A percentile compares a stretch with the other conserved stretches of the same genome.
These are phyloP conservation scores for Pangasius mekongensis DNA, from an alignment of 2,797 vertebrate genomes.

Conservation along the genomic window DNA sequence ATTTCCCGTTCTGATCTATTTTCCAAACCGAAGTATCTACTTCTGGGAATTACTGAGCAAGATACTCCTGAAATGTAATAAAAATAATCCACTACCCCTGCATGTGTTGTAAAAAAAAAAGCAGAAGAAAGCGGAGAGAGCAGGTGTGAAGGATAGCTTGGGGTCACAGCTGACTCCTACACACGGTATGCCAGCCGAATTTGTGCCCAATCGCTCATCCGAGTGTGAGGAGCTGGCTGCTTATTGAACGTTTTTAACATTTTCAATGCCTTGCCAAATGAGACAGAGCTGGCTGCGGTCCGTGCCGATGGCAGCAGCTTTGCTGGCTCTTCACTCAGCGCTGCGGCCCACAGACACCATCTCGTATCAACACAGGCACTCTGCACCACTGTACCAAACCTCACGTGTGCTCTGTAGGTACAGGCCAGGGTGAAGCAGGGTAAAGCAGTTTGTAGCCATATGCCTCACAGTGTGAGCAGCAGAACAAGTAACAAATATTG, in stretches of 20 bases:
- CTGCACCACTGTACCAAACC: slow-evolving; percentile 19
- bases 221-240: slow-evolving; percentile 47
- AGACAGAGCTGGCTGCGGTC: slow-evolving; percentile 48
- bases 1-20: slow-evolving; percentile 19
- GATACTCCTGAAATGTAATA: slow-evolving; percentile 30
- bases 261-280: slow-evolving; percentile 48
- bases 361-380: slow-evolving; percentile 42
- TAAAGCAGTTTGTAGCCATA: slow-evolving; percentile 7
- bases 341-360: slow-evolving; percentile 27
- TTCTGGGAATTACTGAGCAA: background rate
- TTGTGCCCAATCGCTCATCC: slow-evolving; percentile 58
- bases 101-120: slow-evolving; percentile 31
- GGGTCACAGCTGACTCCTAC: slow-evolving; percentile 73
- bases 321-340: slow-evolving; percentile 7
- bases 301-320: slow-evolving; percentile 29
- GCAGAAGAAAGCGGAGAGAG: slow-evolving; percentile 53
- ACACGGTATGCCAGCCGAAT: slow-evolving; percentile 68
- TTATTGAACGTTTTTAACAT: slow-evolving; percentile 35
- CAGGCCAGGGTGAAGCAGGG: slow-evolving; percentile 12
- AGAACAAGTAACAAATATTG: background rate
- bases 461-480: background rate
- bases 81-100: slow-evolving; percentile 40
- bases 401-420: slow-evolving; percentile 12
- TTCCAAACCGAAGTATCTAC: slow-evolving; percentile 10
- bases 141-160: slow-evolving; percentile 70